Conservation (phyloP, 1,140 invertebrate species). For the Wasmannia auropunctata region DNA sequence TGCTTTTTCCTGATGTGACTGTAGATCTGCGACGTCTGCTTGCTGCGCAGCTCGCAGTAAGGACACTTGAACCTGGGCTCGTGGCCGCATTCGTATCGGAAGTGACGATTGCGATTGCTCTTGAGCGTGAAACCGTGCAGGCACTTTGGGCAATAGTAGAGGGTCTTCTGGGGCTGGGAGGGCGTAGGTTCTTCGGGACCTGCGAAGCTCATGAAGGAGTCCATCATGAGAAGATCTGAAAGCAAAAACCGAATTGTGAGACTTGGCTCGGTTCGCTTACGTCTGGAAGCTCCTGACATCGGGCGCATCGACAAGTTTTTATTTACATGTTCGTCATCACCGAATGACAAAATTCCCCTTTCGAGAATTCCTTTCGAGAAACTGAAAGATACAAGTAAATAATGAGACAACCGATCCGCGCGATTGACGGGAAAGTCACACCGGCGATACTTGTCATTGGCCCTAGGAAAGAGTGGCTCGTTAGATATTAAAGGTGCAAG, state of each 20-base stretch:
- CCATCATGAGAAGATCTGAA: constrained; percentile 70
- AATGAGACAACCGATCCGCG: not conserved
- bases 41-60: constrained; percentile 90
- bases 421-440: not conserved
- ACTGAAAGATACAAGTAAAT: not conserved
- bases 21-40: constrained; percentile 92
- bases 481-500: constrained; percentile 19
- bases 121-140: constrained; percentile 91
- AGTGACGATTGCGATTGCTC: constrained; percentile 91
- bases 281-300: not conserved
- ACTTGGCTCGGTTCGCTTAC: not conserved
- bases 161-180: constrained; percentile 35
- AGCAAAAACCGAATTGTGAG: constrained; percentile 54
- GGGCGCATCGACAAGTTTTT: constrained; percentile 23
- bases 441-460: constrained; percentile 11
- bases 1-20: constrained; percentile 86
- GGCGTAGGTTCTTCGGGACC: not conserved
- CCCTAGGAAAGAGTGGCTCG: not conserved
- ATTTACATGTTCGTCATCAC: not conserved
- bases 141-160: constrained; percentile 89
- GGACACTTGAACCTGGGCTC: constrained; percentile 92
- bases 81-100: constrained; percentile 93
- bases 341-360: not conserved
- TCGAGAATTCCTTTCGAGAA: not conserved
- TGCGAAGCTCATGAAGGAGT: constrained; percentile 57